These are phyloP conservation scores for Sinodicranocentrus sp. DNA, from an alignment of 2,888 invertebrate species.

Conservation along the genomic window DNA sequence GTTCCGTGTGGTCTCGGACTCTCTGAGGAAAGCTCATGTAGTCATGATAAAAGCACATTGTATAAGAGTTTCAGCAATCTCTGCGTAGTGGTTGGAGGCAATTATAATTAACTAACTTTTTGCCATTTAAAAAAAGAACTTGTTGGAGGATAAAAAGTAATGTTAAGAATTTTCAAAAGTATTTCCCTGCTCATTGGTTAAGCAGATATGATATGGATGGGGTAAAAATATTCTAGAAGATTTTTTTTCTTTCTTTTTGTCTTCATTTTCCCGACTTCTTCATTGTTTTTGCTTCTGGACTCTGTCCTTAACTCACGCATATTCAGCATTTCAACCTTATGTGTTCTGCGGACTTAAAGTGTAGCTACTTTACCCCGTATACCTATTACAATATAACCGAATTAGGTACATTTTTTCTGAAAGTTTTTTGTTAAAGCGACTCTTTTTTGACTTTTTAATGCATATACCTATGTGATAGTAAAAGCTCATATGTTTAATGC, in stretches of 20 bases:
- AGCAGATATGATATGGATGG: conserved; percentile 61
- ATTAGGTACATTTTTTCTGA: conserved; percentile 28
- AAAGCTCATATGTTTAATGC: conserved; percentile 7
- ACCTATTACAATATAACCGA: too few relatives aligned
- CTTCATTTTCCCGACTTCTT: not conserved
- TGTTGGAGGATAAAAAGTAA: conserved; percentile 74
- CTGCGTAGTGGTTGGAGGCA: conserved; percentile 67
- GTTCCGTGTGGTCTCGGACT: conserved; percentile 3
- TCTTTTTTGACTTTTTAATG: conserved; percentile 14
- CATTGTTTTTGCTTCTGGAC: not conserved
- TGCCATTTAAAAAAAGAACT: conserved; percentile 74
- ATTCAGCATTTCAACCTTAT: too few relatives aligned
- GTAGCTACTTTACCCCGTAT: not conserved
- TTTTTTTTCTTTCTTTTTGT: conserved; percentile 3
- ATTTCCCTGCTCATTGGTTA: conserved; percentile 65
- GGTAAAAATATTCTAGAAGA: conserved; percentile 40
- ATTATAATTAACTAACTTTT: conserved; percentile 75
- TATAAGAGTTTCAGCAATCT: conserved; percentile 16
- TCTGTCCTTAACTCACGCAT: not conserved
- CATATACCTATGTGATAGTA: not conserved
- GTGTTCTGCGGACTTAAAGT: not conserved
- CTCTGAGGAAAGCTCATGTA: conserved; percentile 1
- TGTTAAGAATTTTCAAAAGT: conserved; percentile 72
- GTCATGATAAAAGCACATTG: not conserved
- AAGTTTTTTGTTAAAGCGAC: conserved; percentile 27